These are phyloP conservation scores for Sitta europaea DNA, from an alignment of 2,113 vertebrate species.

Conservation along the genomic window DNA sequence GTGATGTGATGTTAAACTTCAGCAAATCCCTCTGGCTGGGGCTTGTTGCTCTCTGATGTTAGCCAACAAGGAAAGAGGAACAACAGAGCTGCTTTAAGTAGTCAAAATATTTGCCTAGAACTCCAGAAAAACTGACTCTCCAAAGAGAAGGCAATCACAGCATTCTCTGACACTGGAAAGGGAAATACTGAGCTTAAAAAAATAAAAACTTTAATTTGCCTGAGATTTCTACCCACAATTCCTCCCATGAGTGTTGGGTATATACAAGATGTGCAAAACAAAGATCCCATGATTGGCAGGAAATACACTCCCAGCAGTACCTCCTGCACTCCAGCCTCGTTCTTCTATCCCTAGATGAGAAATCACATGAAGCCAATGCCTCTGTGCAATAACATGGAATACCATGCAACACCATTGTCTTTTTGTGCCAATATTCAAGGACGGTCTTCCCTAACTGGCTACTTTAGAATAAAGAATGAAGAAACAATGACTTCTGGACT, in stretches of 20 bases:
- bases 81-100: background rate
- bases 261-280: background rate
- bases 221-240: background rate
- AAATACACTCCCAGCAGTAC: background rate
- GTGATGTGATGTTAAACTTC: background rate
- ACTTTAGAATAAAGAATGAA: background rate
- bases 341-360: background rate
- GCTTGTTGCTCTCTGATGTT: background rate
- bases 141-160: background rate
- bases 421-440: background rate
- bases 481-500: background rate
- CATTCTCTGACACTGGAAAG: background rate
- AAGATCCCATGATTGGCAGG: background rate
- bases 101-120: background rate
- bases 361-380: background rate
- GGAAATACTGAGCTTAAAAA: background rate
- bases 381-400: background rate
- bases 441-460: background rate
- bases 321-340: background rate
- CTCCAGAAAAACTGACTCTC: background rate
- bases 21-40: background rate
- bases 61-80: background rate
- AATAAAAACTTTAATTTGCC: accelerated
- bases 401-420: background rate
- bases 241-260: background rate